These are phyloP conservation scores for Candoia aspera DNA, from an alignment of 2,113 vertebrate genomes.

Conservation along the genomic window DNA sequence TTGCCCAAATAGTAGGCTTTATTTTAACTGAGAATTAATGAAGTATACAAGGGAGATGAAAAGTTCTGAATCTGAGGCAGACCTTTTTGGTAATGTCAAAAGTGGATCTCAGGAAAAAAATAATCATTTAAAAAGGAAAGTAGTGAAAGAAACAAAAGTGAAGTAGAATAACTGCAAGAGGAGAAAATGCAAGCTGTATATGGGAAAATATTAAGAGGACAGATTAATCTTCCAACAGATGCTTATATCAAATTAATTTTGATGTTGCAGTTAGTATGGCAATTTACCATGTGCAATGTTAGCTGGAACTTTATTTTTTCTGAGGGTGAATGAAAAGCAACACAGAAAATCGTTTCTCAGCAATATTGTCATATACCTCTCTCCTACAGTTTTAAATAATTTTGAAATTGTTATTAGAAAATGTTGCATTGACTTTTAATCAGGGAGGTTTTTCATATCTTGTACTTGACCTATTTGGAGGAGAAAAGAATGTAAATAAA, in stretches of 20 bases:
- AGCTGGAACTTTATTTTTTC: neutral
- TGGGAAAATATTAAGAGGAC: neutral
- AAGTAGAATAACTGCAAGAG: neutral
- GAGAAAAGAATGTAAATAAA: neutral
- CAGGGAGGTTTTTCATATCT: neutral
- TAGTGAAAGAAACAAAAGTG: neutral
- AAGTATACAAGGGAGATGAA: neutral
- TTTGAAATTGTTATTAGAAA: neutral
- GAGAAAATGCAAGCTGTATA: neutral
- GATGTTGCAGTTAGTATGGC: neutral
- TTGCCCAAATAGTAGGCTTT: neutral
- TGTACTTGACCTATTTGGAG: neutral
- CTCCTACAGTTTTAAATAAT: neutral
- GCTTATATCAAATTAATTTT: neutral
- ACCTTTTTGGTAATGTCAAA: neutral
- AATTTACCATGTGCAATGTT: neutral
- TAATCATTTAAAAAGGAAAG: neutral
- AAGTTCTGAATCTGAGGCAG: neutral
- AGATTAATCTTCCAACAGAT: neutral
- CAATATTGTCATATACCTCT: too few species aligned
- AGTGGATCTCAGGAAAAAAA: neutral
- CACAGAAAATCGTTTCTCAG: neutral
- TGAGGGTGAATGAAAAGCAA: neutral
- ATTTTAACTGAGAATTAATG: neutral
- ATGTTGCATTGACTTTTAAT: neutral